Conservation (phyloP, 2,113 vertebrate genomes). For the Paramormyrops kingsleyae region DNA sequence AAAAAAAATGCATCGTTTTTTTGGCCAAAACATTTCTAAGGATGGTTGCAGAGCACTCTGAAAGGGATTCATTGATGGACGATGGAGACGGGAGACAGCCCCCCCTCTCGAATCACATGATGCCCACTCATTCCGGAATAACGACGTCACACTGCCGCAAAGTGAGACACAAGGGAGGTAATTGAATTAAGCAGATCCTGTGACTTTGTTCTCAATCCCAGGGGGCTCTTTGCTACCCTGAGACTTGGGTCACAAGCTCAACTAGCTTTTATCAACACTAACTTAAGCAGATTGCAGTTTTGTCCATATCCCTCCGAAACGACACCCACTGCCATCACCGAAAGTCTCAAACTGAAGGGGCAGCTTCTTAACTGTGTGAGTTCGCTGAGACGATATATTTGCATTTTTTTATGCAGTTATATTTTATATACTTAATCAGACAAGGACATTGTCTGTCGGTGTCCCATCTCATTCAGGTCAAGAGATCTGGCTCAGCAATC, state of each 20-base stretch:
- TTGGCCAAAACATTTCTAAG: not conserved
- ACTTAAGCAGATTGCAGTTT: not conserved
- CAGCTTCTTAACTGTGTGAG: not conserved
- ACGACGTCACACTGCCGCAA: not conserved
- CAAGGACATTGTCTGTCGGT: no score
- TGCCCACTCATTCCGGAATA: conserved; percentile 18
- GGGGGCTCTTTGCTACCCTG: not conserved
- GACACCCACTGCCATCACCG: not conserved
- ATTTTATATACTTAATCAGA: not conserved
- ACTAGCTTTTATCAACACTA: not conserved
- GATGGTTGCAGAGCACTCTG: not conserved
- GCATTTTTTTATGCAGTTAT: not conserved
- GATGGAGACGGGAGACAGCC: not conserved
- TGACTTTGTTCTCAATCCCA: conserved; percentile 34
- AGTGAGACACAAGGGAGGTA: conserved; percentile 28
- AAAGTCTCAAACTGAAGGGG: not conserved
- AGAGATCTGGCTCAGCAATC: not conserved
- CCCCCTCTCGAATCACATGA: conserved; percentile 14
- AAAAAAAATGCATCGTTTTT: not conserved
- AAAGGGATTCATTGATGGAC: not conserved
- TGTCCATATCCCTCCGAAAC: not conserved
- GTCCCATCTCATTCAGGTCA: not conserved
- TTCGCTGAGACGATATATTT: not conserved
- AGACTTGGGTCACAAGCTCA: conserved; percentile 2
- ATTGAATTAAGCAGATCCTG: conserved; percentile 47